Base-by-base conservation (phyloP, 1,140 invertebrate species). In the Anastrepha ludens region DNA sequence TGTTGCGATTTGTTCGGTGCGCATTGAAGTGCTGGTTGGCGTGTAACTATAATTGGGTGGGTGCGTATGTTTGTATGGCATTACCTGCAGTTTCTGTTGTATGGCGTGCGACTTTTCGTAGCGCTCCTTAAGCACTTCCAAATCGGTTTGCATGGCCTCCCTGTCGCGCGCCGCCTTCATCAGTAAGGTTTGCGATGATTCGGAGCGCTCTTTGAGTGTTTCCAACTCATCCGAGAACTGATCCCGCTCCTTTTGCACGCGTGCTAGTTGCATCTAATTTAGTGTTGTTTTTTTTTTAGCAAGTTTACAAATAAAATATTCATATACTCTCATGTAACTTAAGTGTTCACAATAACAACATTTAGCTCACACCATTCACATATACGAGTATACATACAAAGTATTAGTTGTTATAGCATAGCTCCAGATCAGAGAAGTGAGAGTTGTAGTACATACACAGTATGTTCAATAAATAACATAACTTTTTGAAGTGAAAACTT, bases 171-270 rank as follows among this genome's bases (percentile, higher is more conserved):
- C 96, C n/a, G 96, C 95, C 93, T 98, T 97, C 86, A 95, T 95
- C 59, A 97, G 95, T 88, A 98, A 97, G 70, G 95, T 96, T 85
- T 97, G 96, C 62, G 97, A 95, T 29, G 97, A 93, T 91, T 98
- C 97, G 8, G 96, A 93, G 85, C 96, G 94, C 93, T 98, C 97
- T 90, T 97, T 96, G 89, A 97, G 93, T 91, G 96, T 96, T 86
- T 97, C 96, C 88, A 96, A 95, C 89, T 98, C 97, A 87, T 97
- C 96, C 88, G 96, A 95, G 89, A 96, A 96, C 87, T 94, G 94
- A 91, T 98, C 98, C 89, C 96, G 95, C 93, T 98, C 98, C 92
- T 98, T 98, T 93, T 98, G 97, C 86, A 98, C 94, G 89, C 97
- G 95, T 74, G 96, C 95, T 92, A 97, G 94, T 89, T 96, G 94